Percentiles rank a stretch among this genome's conserved stretches.
phyloP scores from a whole-genome alignment of 2,888 invertebrate genomes.

The Gari tellinella region DNA sequence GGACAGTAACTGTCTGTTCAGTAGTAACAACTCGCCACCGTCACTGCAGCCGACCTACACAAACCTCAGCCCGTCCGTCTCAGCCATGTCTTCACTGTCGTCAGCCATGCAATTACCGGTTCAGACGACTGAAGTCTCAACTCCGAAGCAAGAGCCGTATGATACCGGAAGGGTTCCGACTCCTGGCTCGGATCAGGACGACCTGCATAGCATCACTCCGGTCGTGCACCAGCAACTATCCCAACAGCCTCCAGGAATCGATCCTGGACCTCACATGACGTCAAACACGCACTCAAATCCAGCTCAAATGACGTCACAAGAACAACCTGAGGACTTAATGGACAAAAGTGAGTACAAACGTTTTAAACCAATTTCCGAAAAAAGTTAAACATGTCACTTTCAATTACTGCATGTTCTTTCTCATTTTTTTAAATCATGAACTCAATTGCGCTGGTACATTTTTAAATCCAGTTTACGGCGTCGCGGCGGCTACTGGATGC shows the following conservation, averaged over 20 bases:
- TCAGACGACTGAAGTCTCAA: slow-evolving; percentile 31
- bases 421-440: too few species aligned
- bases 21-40: slow-evolving; percentile 60
- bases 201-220: slow-evolving; percentile 30
- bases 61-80: slow-evolving; percentile 63
- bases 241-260: slow-evolving; percentile 29
- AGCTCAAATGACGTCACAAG: slow-evolving; percentile 8
- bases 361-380: background rate
- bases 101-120: slow-evolving; percentile 45
- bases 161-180: slow-evolving; percentile 40
- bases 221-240: slow-evolving; percentile 11
- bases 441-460: too few species aligned
- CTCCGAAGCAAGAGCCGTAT: slow-evolving; percentile 54
- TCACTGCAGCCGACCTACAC: slow-evolving; percentile 68
- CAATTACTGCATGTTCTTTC: too few species aligned
- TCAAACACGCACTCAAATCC: slow-evolving; percentile 17
- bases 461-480: too few species aligned
- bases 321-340: slow-evolving; percentile 10
- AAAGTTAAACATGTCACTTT: background rate
- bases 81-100: slow-evolving; percentile 51
- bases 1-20: slow-evolving; percentile 65
- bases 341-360: slow-evolving; percentile 7
- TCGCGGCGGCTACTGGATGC: background rate
- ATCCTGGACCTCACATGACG: slow-evolving; percentile 27
- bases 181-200: slow-evolving; percentile 50